Conservation (phyloP, 2,797 vertebrate species). For the Aeoliscus strigatus region DNA sequence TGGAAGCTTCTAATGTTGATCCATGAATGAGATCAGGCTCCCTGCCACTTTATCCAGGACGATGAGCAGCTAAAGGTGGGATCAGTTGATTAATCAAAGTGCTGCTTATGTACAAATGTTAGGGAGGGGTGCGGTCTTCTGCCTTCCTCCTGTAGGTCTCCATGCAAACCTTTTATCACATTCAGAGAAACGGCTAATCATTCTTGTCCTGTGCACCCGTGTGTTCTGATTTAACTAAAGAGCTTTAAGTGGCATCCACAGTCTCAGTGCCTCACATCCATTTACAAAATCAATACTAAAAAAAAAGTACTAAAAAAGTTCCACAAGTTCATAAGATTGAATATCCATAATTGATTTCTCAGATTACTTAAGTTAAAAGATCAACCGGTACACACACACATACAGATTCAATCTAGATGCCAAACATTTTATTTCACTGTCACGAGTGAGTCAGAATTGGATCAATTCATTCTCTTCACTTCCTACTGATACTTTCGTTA, state of each 20-base stretch:
- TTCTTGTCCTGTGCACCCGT: slow-evolving; percentile 1
- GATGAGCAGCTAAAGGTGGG: slow-evolving; percentile 40
- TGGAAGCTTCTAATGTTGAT: slow-evolving; percentile 6
- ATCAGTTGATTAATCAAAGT: slow-evolving; percentile 47
- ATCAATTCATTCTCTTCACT: too few species aligned
- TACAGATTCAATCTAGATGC: too few species aligned
- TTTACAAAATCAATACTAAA: slow-evolving; percentile 32
- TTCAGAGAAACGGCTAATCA: not conserved
- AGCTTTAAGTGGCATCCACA: too few species aligned
- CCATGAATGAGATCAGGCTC: slow-evolving; percentile 8
- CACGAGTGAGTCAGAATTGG: too few species aligned
- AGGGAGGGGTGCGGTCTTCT: not conserved
- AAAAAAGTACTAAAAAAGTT: too few species aligned
- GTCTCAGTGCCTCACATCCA: slow-evolving; percentile 4
- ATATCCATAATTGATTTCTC: slow-evolving; percentile 3
- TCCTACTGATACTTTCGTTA: too few species aligned
- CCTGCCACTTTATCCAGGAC: slow-evolving; percentile 40
- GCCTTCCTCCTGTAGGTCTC: not conserved
- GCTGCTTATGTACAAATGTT: slow-evolving; percentile 13
- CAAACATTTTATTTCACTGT: too few species aligned
- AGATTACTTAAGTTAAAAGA: slow-evolving; percentile 2
- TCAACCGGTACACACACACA: slow-evolving; percentile 11
- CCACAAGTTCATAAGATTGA: slow-evolving; percentile 3
- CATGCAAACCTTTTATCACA: not conserved
- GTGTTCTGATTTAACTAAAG: too few species aligned